phyloP scores from a whole-genome alignment of 1,140 invertebrate genomes.

The Drosophila nikananu region DNA sequence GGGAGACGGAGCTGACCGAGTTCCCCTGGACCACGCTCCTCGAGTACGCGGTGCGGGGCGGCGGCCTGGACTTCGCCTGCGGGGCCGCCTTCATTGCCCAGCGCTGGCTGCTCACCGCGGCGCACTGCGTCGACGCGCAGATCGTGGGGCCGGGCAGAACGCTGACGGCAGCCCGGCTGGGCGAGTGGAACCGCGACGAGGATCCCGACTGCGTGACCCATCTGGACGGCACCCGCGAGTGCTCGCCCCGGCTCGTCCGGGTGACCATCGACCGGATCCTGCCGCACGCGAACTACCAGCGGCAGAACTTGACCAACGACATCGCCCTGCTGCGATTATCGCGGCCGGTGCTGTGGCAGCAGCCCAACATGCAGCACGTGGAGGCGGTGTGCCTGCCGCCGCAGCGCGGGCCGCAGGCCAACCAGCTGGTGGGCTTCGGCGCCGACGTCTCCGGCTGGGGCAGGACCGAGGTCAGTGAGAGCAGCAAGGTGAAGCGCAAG shows the following conservation, averaged over 20 bases:
- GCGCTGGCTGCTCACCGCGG: conserved; percentile 86
- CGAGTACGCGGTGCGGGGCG: conserved; percentile 35
- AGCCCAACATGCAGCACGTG: conserved; percentile 10
- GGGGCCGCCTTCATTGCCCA: conserved; percentile 87
- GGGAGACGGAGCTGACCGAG: conserved; percentile 41
- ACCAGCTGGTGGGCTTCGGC: conserved; percentile 85
- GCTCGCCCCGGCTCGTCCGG: conserved; percentile 87
- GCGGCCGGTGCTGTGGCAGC: conserved; percentile 85
- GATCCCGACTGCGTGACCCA: conserved; percentile 68
- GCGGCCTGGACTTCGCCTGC: conserved; percentile 85
- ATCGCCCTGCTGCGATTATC: conserved; percentile 91
- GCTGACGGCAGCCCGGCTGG: conserved; percentile 74
- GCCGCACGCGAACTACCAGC: conserved; percentile 40
- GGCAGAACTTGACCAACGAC: conserved; percentile 86
- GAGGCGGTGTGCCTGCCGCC: conserved; percentile 93
- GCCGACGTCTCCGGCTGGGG: conserved; percentile 94
- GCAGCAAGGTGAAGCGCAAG: conserved; percentile 61
- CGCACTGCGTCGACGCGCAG: conserved; percentile 86
- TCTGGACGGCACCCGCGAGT: conserved; percentile 58
- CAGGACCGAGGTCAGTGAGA: conserved; percentile 87
- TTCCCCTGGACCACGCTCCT: conserved; percentile 72
- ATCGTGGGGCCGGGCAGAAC: conserved; percentile 85
- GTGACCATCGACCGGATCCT: conserved; percentile 86
- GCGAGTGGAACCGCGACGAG: conserved; percentile 75
- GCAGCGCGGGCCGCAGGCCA: conserved; percentile 62